Conservation (phyloP, 2,113 vertebrate genomes). For the Syrrhaptes paradoxus region DNA sequence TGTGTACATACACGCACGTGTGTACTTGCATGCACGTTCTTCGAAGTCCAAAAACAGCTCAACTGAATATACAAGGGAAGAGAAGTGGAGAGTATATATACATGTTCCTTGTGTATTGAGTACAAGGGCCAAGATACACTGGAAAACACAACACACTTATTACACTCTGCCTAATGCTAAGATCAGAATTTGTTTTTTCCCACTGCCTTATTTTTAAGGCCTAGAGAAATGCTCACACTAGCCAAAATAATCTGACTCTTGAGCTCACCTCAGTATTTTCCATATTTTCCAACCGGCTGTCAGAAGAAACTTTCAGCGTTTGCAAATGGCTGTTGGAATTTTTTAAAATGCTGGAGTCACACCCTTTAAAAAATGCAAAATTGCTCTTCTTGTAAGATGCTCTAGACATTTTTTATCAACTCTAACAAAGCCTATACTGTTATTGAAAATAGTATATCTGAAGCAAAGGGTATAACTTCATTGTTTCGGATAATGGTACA, state of each 20-base stretch:
- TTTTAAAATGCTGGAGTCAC: neutral
- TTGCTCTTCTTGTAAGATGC: neutral
- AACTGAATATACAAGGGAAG: neutral
- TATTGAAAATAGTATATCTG: neutral
- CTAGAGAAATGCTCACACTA: neutral
- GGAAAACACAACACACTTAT: neutral
- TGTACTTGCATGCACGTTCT: neutral
- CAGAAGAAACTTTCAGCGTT: neutral
- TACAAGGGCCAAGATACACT: neutral
- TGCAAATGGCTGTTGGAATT: neutral
- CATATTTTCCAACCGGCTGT: neutral
- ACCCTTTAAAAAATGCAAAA: neutral
- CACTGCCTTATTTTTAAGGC: neutral
- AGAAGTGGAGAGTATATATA: neutral
- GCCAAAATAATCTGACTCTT: constrained; percentile 30
- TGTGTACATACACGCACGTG: neutral
- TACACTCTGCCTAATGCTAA: neutral
- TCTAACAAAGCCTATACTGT: neutral
- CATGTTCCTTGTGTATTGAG: neutral
- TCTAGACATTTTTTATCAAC: neutral
- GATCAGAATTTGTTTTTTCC: neutral
- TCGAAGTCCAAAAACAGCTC: neutral
- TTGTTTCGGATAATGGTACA: neutral
- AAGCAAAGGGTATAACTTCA: neutral
- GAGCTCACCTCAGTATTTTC: neutral